phyloP scores from a whole-genome alignment of 2,797 vertebrate genomes.

The Acomys russatus region DNA sequence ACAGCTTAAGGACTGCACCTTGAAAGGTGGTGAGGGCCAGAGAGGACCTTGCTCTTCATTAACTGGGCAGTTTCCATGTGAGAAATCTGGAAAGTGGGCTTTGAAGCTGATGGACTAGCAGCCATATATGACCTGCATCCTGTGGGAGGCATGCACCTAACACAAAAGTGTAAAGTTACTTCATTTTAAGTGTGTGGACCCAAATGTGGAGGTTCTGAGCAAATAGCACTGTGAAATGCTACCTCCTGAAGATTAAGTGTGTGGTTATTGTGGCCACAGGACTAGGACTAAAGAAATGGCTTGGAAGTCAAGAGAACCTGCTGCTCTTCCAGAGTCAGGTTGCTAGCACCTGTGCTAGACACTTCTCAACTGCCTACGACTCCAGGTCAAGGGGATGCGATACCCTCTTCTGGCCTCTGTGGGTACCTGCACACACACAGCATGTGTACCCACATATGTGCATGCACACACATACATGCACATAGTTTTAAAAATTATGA shows the following conservation, averaged over 20 bases:
- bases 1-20: background rate
- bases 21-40: background rate
- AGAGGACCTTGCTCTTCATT: background rate
- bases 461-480: background rate
- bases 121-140: background rate
- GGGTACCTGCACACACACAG: background rate
- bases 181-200: background rate
- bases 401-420: background rate
- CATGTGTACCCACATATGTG: background rate
- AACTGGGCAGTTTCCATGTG: background rate
- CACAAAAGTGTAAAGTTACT: background rate
- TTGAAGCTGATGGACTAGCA: background rate
- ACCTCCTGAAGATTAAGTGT: background rate
- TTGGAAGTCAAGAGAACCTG: background rate
- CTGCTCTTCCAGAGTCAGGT: background rate
- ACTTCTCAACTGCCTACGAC: background rate
- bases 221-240: background rate
- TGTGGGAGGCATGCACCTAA: too few species aligned
- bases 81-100: background rate
- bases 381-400: background rate
- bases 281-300: background rate
- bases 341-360: background rate
- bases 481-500: background rate
- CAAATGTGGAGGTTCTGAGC: background rate
- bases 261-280: background rate